Percentiles rank a stretch among this genome's conserved stretches.
phyloP scores from a whole-genome alignment of 2,113 vertebrate species.

The Tauraco erythrolophus region DNA sequence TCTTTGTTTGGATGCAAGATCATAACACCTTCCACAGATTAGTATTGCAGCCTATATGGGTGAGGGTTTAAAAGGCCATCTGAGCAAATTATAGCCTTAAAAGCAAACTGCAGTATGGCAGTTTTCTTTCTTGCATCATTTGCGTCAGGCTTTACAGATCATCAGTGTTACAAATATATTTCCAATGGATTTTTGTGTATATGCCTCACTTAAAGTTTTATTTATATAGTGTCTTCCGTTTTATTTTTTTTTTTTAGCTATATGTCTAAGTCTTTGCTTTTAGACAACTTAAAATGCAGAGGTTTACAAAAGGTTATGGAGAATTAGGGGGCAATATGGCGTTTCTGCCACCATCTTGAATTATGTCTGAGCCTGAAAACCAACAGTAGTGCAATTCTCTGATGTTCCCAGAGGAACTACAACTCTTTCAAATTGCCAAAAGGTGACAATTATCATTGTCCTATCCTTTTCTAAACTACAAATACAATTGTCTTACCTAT shows the following conservation, averaged over 20 bases:
- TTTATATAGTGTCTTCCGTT: neutral
- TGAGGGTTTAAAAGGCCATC: neutral
- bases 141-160: neutral
- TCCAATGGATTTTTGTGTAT: neutral
- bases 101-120: neutral
- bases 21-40: neutral
- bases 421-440: neutral
- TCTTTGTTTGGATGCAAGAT: neutral
- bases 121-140: neutral
- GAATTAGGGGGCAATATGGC: neutral
- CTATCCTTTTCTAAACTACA: neutral
- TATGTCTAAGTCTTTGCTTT: neutral
- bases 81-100: neutral
- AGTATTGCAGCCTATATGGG: neutral
- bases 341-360: neutral
- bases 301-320: neutral
- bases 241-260: neutral
- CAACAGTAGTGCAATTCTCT: neutral
- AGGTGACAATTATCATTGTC: neutral
- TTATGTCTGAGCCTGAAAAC: neutral
- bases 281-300: neutral
- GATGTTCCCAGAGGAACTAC: neutral
- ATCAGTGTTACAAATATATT: neutral
- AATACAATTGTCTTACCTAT: neutral
- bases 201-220: neutral